Conservation (phyloP, 2,888 invertebrate genomes). For the Spodoptera picta region DNA sequence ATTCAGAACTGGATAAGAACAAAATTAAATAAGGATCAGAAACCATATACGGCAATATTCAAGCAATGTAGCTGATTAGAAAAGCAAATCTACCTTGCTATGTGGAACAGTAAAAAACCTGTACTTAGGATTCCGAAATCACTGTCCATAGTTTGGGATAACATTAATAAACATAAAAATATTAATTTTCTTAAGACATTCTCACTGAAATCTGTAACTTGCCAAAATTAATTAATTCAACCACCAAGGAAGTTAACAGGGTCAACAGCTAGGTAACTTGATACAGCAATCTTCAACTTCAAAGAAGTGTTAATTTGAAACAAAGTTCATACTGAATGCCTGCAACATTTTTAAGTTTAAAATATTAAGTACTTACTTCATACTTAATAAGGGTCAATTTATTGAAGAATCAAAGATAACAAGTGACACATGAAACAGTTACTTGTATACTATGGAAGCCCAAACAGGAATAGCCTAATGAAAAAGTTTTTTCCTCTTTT, state of each 20-base stretch:
- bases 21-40: slow-evolving; percentile 15
- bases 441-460: slow-evolving; percentile 34
- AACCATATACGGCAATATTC: slow-evolving; percentile 20
- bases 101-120: slow-evolving; percentile 41
- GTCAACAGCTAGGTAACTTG: slow-evolving; percentile 40
- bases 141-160: slow-evolving; percentile 23
- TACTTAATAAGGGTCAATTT: not conserved
- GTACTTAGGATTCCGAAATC: slow-evolving; percentile 38
- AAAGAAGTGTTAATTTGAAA: slow-evolving; percentile 26
- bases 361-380: slow-evolving; percentile 12
- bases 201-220: slow-evolving; percentile 47
- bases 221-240: slow-evolving; percentile 40
- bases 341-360: slow-evolving; percentile 27
- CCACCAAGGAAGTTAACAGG: slow-evolving; percentile 32
- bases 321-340: slow-evolving; percentile 38
- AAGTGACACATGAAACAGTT: not conserved
- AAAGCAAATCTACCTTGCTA: slow-evolving; percentile 37
- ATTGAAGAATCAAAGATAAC: not conserved
- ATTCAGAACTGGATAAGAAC: slow-evolving; percentile 2
- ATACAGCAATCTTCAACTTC: slow-evolving; percentile 34
- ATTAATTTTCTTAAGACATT: slow-evolving; percentile 22
- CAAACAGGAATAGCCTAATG: slow-evolving; percentile 12
- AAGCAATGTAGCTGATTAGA: slow-evolving; percentile 40
- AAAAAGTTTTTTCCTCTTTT: slow-evolving; percentile 13
- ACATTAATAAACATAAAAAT: slow-evolving; percentile 20